Evolutionary conservation across 2,113 vertebrate species (phyloP).

Genomic region (Ciconia boyciana): DNA sequence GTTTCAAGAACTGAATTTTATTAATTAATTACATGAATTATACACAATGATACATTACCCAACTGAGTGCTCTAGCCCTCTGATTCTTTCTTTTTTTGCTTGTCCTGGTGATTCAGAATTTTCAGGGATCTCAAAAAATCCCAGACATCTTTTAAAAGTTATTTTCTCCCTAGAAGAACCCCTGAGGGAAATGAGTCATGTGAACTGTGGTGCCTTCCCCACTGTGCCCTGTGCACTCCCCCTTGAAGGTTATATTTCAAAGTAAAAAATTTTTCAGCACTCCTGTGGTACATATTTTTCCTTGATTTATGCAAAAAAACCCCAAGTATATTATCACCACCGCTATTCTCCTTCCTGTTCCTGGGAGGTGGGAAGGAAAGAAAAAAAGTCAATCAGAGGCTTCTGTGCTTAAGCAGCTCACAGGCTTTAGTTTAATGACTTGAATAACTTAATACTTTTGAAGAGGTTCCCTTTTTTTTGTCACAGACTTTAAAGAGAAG

Average conservation of each 20-base stretch:
- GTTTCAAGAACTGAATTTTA: background rate
- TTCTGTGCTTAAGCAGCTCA: slow-evolving; percentile 14
- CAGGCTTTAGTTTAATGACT: background rate
- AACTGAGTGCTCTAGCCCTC: background rate
- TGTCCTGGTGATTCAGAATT: background rate
- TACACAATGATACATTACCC: background rate
- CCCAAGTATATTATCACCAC: background rate
- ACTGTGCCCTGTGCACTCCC: background rate
- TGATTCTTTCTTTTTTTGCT: background rate
- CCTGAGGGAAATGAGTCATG: background rate
- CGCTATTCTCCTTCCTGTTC: background rate
- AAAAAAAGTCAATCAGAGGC: slow-evolving; percentile 1
- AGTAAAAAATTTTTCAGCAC: background rate
- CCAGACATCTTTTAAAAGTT: background rate
- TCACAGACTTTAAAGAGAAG: background rate
- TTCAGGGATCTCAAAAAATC: background rate
- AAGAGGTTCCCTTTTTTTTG: background rate
- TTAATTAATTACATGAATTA: background rate
- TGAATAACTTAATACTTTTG: background rate
- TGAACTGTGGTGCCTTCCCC: background rate
- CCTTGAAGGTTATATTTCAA: background rate
- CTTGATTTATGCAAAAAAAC: slow-evolving; percentile 3
- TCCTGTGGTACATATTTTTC: background rate
- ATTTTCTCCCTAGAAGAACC: background rate
- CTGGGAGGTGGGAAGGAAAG: background rate